phyloP scores from a whole-genome alignment of 2,797 vertebrate genomes.

The Pangasius krempfi region DNA sequence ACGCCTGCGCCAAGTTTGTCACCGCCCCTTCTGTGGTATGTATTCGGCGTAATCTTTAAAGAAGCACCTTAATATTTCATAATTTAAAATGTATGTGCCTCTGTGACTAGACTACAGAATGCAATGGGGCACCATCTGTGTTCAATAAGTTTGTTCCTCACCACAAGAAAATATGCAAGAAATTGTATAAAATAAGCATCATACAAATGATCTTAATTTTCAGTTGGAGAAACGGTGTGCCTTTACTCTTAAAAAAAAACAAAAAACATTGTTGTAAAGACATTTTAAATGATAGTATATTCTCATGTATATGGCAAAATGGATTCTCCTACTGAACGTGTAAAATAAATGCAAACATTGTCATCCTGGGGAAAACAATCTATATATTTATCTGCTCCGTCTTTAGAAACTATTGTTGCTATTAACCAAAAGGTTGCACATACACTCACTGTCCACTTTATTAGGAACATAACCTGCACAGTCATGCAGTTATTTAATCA shows the following conservation, averaged over 20 bases:
- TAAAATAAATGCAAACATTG: not conserved
- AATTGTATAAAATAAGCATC: not conserved
- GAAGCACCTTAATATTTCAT: not conserved
- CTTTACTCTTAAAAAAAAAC: not conserved
- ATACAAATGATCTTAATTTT: not conserved
- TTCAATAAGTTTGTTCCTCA: not conserved
- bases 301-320: not conserved
- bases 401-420: not conserved
- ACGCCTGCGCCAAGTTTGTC: slow-evolving; percentile 79
- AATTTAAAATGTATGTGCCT: not conserved
- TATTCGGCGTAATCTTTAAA: slow-evolving; percentile 24
- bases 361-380: not conserved
- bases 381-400: not conserved
- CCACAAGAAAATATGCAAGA: not conserved
- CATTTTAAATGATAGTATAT: too few relatives aligned
- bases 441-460: not conserved
- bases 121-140: not conserved
- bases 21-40: slow-evolving; percentile 78
- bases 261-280: too few relatives aligned
- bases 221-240: not conserved
- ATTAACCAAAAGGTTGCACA: not conserved
- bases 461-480: too few relatives aligned
- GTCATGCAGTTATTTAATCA: too few relatives aligned
- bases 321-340: not conserved
- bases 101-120: not conserved